Evolutionary conservation across 2,888 invertebrate genomes (phyloP).

Genomic region (Mimachlamys varia): DNA sequence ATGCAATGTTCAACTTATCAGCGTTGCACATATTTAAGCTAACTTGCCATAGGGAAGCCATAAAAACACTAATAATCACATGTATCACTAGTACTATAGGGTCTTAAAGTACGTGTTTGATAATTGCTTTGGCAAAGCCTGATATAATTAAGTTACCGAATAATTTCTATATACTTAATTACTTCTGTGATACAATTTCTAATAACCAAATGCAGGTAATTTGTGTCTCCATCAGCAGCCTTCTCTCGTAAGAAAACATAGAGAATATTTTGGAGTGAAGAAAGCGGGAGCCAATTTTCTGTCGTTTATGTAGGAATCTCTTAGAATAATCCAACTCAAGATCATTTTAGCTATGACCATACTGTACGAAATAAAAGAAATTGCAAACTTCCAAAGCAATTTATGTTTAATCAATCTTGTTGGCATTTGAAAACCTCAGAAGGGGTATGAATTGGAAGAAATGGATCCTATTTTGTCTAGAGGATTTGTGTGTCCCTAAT

Average conservation of each 20-base stretch:
- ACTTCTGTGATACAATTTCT: neutral
- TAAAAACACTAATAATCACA: too few relatives aligned
- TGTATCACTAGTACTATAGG: neutral
- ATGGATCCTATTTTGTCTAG: neutral
- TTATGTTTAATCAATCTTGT: constrained; percentile 18
- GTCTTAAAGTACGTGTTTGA: neutral
- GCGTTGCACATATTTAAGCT: too few relatives aligned
- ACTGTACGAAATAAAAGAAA: neutral
- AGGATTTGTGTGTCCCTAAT: neutral
- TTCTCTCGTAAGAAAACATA: neutral
- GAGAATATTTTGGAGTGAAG: neutral
- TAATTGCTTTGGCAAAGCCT: neutral
- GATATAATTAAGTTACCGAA: neutral
- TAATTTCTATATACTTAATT: neutral
- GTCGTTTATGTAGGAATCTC: neutral
- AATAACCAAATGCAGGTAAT: neutral
- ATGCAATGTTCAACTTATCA: too few relatives aligned
- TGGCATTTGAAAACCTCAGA: neutral
- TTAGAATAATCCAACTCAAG: neutral
- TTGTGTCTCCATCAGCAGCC: too few relatives aligned
- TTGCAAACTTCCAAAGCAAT: neutral
- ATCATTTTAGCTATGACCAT: neutral
- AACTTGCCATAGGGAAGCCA: too few relatives aligned
- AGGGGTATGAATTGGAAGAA: neutral
- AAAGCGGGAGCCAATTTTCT: neutral